Percentiles rank a stretch among this genome's conserved stretches.
Conservation (phyloP, 2,888 invertebrate genomes). For the Aspidiotus rigidus region DNA sequence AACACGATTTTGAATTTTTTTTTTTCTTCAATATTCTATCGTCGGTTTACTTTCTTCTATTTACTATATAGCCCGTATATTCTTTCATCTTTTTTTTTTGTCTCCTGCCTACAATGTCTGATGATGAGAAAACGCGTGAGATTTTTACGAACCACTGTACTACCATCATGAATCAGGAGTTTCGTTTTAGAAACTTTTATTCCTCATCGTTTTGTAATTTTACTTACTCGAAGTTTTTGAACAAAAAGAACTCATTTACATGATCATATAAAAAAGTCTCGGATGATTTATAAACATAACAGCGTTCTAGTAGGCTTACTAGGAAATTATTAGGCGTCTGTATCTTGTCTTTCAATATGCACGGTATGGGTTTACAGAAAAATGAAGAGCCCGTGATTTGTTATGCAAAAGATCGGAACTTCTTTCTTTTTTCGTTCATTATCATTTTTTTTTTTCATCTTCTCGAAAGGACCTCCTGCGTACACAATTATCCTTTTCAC, state of each 20-base stretch:
- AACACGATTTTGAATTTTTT: constrained; percentile 6
- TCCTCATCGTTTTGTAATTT: background rate
- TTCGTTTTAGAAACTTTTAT: constrained; percentile 9
- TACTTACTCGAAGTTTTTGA: background rate
- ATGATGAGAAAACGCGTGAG: background rate
- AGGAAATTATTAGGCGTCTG: too few relatives aligned
- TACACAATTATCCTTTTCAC: background rate
- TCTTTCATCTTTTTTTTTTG: background rate
- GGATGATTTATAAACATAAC: constrained; percentile 1
- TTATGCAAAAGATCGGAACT: constrained; percentile 13
- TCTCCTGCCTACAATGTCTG: background rate
- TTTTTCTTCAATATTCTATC: background rate
- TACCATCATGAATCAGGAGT: constrained; percentile 23
- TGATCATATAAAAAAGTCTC: constrained; percentile 24
- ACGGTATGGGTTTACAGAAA: background rate
- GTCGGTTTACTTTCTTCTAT: background rate
- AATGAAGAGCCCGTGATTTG: constrained; percentile 5
- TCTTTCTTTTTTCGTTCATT: background rate
- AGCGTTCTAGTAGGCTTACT: too few relatives aligned
- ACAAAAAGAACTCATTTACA: constrained; percentile 33
- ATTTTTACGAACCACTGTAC: background rate
- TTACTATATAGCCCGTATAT: too few relatives aligned
- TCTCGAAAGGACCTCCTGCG: background rate
- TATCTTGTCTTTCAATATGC: background rate
- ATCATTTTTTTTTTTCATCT: background rate